Conservation (phyloP, 2,113 vertebrate species). For the Melospiza georgiana region DNA sequence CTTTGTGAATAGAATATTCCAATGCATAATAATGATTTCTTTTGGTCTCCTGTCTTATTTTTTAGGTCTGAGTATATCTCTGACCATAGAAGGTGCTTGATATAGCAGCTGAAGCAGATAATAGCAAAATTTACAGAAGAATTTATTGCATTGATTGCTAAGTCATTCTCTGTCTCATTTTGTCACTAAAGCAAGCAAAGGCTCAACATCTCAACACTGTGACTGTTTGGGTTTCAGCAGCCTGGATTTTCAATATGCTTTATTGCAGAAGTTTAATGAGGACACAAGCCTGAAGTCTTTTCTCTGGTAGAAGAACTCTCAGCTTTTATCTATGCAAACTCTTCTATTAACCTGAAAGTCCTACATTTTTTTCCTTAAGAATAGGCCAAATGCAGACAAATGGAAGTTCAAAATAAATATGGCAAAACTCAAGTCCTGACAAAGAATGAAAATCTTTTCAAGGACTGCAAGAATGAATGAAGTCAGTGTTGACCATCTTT, state of each 20-base stretch:
- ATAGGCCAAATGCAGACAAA: too few species aligned
- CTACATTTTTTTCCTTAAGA: too few species aligned
- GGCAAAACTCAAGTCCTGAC: too few species aligned
- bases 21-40: not conserved
- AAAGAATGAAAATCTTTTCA: too few species aligned
- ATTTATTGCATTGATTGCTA: not conserved
- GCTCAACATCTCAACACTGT: not conserved
- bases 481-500: too few species aligned
- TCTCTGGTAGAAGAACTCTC: not conserved
- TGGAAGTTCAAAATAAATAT: too few species aligned
- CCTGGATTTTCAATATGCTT: not conserved
- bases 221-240: not conserved
- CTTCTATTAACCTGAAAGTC: too few species aligned
- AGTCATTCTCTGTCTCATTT: not conserved
- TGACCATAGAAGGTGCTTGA: not conserved
- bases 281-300: not conserved
- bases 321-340: too few species aligned
- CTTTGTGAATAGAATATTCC: not conserved
- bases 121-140: not conserved
- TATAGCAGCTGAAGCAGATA: not conserved
- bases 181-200: not conserved
- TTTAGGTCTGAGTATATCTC: not conserved
- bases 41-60: not conserved
- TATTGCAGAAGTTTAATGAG: not conserved
- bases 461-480: too few species aligned